Evolutionary conservation across 1,140 invertebrate species (phyloP), one percentile per base, ranked within the genome.

Genomic region (Mizuhopecten yessoensis): DNA sequence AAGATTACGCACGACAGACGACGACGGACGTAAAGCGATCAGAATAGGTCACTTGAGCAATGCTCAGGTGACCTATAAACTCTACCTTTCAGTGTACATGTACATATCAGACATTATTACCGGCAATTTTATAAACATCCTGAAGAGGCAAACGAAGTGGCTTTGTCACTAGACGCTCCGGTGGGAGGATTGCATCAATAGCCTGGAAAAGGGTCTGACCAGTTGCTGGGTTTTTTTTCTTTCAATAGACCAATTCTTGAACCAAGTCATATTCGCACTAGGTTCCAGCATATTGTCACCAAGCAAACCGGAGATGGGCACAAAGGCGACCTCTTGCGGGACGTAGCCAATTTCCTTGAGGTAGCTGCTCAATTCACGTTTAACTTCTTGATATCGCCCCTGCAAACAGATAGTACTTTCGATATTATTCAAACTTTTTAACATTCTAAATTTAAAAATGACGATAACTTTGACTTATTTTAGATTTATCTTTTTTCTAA

Each of bases 101-200:
- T n/a, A n/a, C n/a, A n/a, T n/a, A n/a, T n/a, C n/a, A n/a, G n/a
- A n/a, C n/a, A n/a, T n/a, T n/a, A n/a, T 88, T 95, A 97, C 97
- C 99, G 96, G 99, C 99, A 97, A 99, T 99, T 97, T 99, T 99
- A 98, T 99, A 99, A 3, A 99, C 99, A 97, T 99, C n/a, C n/a
- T n/a, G n/a, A n/a, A n/a, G n/a, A n/a, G n/a, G n/a, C 97, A 99
- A 98, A 97, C 99, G 98, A 45, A 99, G 98, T 87, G 99, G 98
- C 97, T 99, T 99, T 96, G 99, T 99, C 88, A 98, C 99, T 89
- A 99, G 99, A 90, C 99, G 98, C 89, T 97, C 97, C 10, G 99
- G 99, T 42, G 99, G 99, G 90, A 99, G 97, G 96, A 99, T 99
- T 91, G 98, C 98, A 97, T 99, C 99, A 89, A 99, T 97, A 95